Base-by-base conservation (phyloP, 2,797 vertebrate species). In the Cyprinella venusta region DNA sequence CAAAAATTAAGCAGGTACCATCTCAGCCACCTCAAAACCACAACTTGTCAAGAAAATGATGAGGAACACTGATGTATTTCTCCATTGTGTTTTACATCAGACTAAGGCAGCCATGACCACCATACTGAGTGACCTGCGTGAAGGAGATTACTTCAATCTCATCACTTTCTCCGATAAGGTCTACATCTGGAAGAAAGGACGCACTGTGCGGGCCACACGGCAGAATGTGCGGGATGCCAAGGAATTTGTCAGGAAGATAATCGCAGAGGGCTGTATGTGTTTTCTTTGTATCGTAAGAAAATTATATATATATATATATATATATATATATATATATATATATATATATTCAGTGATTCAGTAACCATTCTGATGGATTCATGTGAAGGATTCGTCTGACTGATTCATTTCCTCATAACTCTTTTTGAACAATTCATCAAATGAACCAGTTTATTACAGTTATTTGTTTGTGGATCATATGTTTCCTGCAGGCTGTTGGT, bases 1-100 rank as follows among this genome's bases (percentile, higher is more conserved):
- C 94, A 15, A 97, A 97, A 89, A 96, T 97, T 69, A 96, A 96
- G 87, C 96, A 97, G 96, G 95, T 96, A 94, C 86, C 36, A 82
- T 88, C 52, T 84, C 76, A 75, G 65, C 76, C 8, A 18, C 48
- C 54, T 48, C 15, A 70, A 68, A 50, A 50, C 18, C 12, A 76
- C n/a, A 61, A 26, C n/a, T 42, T 61, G 36, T 33, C 18, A 8
- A 36, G 74, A 45, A 59, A 9, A 5, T 64, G 79, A 72, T 63
- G 21, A 68, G 45, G 33, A 68, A 75, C 6, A 30, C 4, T 76
- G 6, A 50, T 72, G 38, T 71, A 24, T 30, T 63, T 30, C n/a
- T 45, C 6, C 15, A 36, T 65, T 70, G 16, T 54, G n/a, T 52
- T 77, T 42, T 65, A 19, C 68, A 33, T 61, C 92, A 97, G 96